Base-by-base conservation (phyloP, 2,113 vertebrate species). In the Zapornia atra region DNA sequence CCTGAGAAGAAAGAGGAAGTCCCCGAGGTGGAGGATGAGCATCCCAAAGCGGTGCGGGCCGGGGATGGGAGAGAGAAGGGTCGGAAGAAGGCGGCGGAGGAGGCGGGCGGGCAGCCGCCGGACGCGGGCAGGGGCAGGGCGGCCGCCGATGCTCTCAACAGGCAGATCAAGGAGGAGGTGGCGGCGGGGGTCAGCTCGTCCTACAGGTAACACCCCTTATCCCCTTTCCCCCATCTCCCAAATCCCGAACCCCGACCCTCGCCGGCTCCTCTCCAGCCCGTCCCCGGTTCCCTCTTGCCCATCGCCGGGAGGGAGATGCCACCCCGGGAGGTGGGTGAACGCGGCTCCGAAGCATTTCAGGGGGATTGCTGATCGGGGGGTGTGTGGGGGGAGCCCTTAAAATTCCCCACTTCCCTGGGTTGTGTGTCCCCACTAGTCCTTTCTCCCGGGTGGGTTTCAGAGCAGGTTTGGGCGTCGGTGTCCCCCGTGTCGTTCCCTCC, bases 111-210 rank as follows among this genome's bases (percentile, higher is more conserved):
- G 61, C 82, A 92, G 28, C 88, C 86, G 24, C 51, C n/a, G 11
- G 98, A 98, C n/a, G 56, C 60, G 22, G 92, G 97, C 96, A 98
- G 96, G 86, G 98, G 98, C 29, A 96, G 99, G 71, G 98, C 98
- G 6, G 98, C 97, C 2, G 99, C 95, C 12, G 99, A 99, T 76
- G 99, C 99, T 17, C 97, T 99, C 56, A 99, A 99, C 98, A 96
- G 98, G 86, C 99, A 99, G 98, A 99, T 99, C 96, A 99, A 98
- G 75, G 97, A 99, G 95, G 99, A 99, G 96, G 98, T 98, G 68
- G 92, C 98, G 2, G 97, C 98, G 12, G 97, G 96, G 92, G 82
- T 96, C 97, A 98, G 98, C 79, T 99, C 98, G 88, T 99, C 98
- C 87, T 99, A 99, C 98, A 99, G 98, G 99, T 99, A 97, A 98